phyloP scores from a whole-genome alignment of 2,797 vertebrate species.

The Sparidentex hasta region DNA sequence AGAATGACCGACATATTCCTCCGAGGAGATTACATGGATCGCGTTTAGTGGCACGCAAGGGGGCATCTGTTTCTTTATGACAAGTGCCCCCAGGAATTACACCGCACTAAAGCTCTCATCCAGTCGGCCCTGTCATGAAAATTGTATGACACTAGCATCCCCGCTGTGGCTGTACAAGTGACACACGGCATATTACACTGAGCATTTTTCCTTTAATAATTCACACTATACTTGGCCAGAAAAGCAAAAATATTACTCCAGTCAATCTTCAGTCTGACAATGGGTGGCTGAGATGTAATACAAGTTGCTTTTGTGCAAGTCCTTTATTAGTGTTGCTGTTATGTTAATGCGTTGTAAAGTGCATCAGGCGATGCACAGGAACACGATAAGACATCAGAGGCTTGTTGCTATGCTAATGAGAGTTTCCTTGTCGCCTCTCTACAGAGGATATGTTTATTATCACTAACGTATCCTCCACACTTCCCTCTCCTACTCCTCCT shows the following conservation, averaged over 20 bases:
- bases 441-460: conserved; percentile 75
- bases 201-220: conserved; percentile 17
- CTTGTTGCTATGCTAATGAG: conserved; percentile 76
- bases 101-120: conserved; percentile 44
- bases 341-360: conserved; percentile 60
- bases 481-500: conserved; percentile 54
- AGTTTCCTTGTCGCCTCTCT: conserved; percentile 65
- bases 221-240: conserved; percentile 7
- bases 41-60: conserved; percentile 34
- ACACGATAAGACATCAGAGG: conserved; percentile 70
- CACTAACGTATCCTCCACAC: conserved; percentile 62
- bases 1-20: conserved; percentile 56
- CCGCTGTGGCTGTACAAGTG: conserved; percentile 28
- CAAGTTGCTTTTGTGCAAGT: conserved; percentile 37
- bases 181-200: conserved; percentile 17
- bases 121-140: conserved; percentile 38
- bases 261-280: conserved; percentile 31
- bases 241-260: conserved; percentile 21
- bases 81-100: conserved; percentile 49
- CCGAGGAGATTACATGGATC: conserved; percentile 59
- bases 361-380: conserved; percentile 55
- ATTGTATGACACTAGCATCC: conserved; percentile 42
- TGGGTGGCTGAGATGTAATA: conserved; percentile 13
- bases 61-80: conserved; percentile 46
- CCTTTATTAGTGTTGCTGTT: conserved; percentile 37